These are phyloP conservation scores for Muntiacus reevesi DNA, from an alignment of 2,113 vertebrate species.

Conservation along the genomic window DNA sequence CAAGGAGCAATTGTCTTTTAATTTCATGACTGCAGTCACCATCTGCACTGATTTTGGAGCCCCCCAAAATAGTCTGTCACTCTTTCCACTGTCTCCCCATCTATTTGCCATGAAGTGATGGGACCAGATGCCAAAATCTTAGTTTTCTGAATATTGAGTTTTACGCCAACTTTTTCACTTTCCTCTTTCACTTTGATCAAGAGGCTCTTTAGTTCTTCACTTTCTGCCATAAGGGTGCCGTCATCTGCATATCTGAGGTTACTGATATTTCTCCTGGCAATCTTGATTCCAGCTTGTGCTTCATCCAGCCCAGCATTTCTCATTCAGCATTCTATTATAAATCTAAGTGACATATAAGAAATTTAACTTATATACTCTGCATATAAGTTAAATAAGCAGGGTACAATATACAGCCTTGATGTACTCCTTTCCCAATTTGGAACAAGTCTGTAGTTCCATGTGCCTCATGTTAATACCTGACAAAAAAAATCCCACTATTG, in stretches of 20 bases:
- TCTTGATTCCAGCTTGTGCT: neutral
- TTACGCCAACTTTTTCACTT: accelerated
- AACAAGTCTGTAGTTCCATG: neutral
- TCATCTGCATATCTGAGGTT: neutral
- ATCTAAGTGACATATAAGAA: too few species aligned
- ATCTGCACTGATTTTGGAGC: neutral
- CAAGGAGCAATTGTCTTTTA: neutral
- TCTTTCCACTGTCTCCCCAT: neutral
- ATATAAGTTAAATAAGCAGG: neutral
- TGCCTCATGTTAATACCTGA: neutral
- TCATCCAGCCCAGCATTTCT: neutral
- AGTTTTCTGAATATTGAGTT: neutral
- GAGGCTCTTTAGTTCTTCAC: neutral
- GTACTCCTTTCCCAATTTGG: neutral
- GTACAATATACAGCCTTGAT: neutral
- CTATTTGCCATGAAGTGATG: neutral
- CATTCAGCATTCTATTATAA: neutral
- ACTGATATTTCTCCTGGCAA: neutral
- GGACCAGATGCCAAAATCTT: neutral
- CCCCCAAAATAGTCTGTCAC: neutral
- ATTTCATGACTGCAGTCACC: neutral
- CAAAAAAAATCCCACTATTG: neutral
- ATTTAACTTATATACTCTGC: neutral
- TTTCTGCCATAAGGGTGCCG: neutral
- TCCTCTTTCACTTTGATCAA: neutral